A percentile compares a stretch with the other conserved stretches of the same genome.
phyloP scores from a whole-genome alignment of 1,140 invertebrate species.

The Tenebrio molitor region DNA sequence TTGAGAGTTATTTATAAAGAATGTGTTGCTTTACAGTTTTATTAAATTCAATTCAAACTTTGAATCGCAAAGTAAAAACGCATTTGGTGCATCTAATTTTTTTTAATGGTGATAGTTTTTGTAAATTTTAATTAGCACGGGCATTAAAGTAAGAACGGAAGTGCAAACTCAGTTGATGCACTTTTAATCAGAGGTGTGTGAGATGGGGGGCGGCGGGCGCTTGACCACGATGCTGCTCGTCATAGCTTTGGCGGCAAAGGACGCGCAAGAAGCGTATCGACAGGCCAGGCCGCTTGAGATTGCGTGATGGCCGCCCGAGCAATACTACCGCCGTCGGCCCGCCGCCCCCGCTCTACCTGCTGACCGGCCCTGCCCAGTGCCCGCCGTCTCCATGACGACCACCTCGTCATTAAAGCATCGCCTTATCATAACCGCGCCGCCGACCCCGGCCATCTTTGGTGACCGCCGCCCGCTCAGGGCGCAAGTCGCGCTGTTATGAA shows the following conservation, averaged over 20 bases:
- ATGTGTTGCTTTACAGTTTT: too few relatives aligned
- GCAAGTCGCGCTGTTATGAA: conserved; percentile 42
- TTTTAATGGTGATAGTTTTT: too few relatives aligned
- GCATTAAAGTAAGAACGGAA: too few relatives aligned
- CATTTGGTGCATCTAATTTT: too few relatives aligned
- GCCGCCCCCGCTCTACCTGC: conserved; percentile 63
- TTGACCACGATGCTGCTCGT: conserved; percentile 25
- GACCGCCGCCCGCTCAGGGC: conserved; percentile 58
- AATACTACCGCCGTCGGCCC: conserved; percentile 51
- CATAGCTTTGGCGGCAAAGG: conserved; percentile 39
- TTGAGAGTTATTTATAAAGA: too few relatives aligned
- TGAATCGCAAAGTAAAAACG: too few relatives aligned
- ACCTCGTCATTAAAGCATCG: conserved; percentile 70
- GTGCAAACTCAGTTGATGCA: too few relatives aligned
- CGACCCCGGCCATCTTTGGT: conserved; percentile 68
- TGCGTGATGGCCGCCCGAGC: conserved; percentile 65
- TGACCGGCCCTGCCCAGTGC: conserved; percentile 66
- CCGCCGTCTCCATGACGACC: conserved; percentile 66
- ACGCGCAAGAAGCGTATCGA: conserved; percentile 46
- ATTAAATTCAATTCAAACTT: too few relatives aligned
- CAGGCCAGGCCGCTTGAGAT: conserved; percentile 63
- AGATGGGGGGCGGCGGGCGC: not conserved
- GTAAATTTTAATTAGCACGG: too few relatives aligned
- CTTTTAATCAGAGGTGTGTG: too few relatives aligned
- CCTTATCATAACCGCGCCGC: conserved; percentile 69